Evolutionary conservation across 2,113 vertebrate genomes (phyloP), one percentile per base, ranked within the genome.

Genomic region (Cryptomyrus ogoouensis): DNA sequence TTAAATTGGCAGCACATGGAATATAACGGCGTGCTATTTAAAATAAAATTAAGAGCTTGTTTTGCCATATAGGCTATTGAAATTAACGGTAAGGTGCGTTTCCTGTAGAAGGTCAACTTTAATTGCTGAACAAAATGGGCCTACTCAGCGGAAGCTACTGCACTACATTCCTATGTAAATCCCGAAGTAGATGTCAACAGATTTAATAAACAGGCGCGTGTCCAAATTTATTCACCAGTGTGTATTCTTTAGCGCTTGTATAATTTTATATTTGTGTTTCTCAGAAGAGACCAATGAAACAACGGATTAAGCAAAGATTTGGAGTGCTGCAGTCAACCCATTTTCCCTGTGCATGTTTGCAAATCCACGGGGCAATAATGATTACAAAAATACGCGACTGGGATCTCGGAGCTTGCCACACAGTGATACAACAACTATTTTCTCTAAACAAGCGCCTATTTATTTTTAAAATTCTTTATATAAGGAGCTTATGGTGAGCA

Each of bases 401-500:
- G 88, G 90, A 89, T 87, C 89, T 90, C 88, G 90, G 88, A 87
- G 74, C 90, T 89, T 89, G 89, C 87, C 91, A 84, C 88, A 83
- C 53, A 89, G 66, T 87, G 44, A 91, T 90, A 90, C 92, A 77
- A 66, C 47, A 90, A 87, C 85, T 87, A 85, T 91, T 93, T 91
- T 89, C 85, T 56, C 89, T 91, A 90, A 91, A 92, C 92, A 92
- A 88, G 89, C 89, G 44, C 91, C 91, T 89, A 91, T 92, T 92
- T 92, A 92, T 93, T 93, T 92, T 90, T 91, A 91, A 90, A 83
- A 92, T 90, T 91, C 89, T 83, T 80, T 89, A 93, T 90, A 92
- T 92, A 94, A 93, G 92, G 50, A 92, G 92, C 92, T 93, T 93
- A 93, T 90, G 66, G 89, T 91, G 91, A 89, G 92, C 92, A 91